Evolutionary conservation across 2,888 invertebrate species (phyloP).

Genomic region (Scaptomyza reducta): DNA sequence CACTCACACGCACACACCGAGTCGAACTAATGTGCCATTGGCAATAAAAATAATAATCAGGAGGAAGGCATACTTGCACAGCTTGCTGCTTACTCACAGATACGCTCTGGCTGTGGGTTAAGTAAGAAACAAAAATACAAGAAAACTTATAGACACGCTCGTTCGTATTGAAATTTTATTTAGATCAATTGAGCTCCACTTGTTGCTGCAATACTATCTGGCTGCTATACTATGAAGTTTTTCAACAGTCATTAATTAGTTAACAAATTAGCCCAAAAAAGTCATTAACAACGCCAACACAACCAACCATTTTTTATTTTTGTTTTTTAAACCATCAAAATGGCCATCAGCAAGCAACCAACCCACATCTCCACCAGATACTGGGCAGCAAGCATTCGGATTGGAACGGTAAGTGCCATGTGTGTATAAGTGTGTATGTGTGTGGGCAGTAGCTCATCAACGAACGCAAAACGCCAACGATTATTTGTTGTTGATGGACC

Average conservation of each 20-base stretch:
- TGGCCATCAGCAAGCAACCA: slow-evolving; percentile 62
- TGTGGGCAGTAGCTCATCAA: slow-evolving; percentile 57
- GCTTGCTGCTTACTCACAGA: slow-evolving; percentile 39
- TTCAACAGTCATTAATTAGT: slow-evolving; percentile 44
- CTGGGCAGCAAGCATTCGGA: slow-evolving; percentile 29
- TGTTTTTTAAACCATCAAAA: slow-evolving; percentile 47
- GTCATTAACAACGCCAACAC: slow-evolving; percentile 71
- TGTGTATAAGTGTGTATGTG: slow-evolving; percentile 9
- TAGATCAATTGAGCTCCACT: slow-evolving; percentile 36
- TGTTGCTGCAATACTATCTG: slow-evolving; percentile 33
- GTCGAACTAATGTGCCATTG: slow-evolving; percentile 64
- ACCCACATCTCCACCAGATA: slow-evolving; percentile 29
- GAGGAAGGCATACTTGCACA: slow-evolving; percentile 51
- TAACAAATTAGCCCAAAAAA: slow-evolving; percentile 34
- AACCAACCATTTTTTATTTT: slow-evolving; percentile 9
- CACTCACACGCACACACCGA: slow-evolving; percentile 20
- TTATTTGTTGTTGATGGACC: slow-evolving; percentile 55
- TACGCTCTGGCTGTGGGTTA: slow-evolving; percentile 24
- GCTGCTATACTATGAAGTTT: slow-evolving; percentile 6
- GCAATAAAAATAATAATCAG: slow-evolving; percentile 61
- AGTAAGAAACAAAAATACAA: slow-evolving; percentile 19
- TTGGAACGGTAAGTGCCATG: slow-evolving; percentile 5
- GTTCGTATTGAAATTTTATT: slow-evolving; percentile 17
- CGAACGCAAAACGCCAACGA: slow-evolving; percentile 39
- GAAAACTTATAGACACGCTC: not conserved